A percentile compares a stretch with the other conserved stretches of the same genome.
Conservation (phyloP, 2,888 invertebrate species). For the Idaea aversata region DNA sequence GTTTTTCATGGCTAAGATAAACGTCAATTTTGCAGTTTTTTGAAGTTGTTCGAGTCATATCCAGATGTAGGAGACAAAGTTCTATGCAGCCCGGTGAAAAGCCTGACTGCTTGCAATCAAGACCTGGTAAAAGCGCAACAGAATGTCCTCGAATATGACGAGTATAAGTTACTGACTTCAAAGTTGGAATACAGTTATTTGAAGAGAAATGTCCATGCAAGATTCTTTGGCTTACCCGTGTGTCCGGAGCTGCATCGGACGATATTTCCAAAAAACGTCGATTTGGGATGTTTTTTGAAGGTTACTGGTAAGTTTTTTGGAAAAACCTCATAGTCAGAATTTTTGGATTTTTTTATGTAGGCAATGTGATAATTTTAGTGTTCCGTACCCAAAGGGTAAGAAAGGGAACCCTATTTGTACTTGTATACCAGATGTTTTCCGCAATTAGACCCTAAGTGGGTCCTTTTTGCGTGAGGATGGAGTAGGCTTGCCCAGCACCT, state of each 20-base stretch:
- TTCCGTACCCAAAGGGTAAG: too few species aligned
- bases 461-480: too few species aligned
- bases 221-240: conserved; percentile 84
- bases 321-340: too few species aligned
- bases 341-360: too few species aligned
- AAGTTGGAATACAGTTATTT: conserved; percentile 59
- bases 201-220: conserved; percentile 84
- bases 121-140: conserved; percentile 82
- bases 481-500: too few species aligned
- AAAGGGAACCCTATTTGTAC: too few species aligned
- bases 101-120: conserved; percentile 83
- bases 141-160: conserved; percentile 66
- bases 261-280: conserved; percentile 85
- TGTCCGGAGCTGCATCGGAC: conserved; percentile 84
- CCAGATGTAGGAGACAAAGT: conserved; percentile 84
- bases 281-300: conserved; percentile 86
- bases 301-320: conserved; percentile 79
- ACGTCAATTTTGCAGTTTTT: conserved; percentile 80
- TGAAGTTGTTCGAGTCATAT: conserved; percentile 84
- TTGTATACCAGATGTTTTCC: too few species aligned
- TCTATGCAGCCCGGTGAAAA: conserved; percentile 81
- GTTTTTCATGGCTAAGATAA: too few species aligned
- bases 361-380: too few species aligned
- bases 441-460: too few species aligned
- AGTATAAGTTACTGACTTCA: conserved; percentile 49